These are phyloP conservation scores for Oreotrochilus melanogaster DNA, from an alignment of 2,113 vertebrate genomes.

Conservation along the genomic window DNA sequence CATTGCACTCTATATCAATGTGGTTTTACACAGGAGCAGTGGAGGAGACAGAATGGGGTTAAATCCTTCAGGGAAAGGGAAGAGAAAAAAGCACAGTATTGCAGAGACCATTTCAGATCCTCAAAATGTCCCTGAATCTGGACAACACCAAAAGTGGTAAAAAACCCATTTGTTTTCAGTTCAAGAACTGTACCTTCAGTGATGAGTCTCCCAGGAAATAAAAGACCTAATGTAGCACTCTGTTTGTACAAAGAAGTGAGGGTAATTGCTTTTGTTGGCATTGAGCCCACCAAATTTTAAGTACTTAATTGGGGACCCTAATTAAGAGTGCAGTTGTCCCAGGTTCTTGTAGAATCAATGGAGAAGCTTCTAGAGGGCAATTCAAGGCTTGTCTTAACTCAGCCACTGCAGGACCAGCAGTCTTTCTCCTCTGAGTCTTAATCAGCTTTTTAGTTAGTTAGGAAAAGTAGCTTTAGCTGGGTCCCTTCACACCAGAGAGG, in stretches of 20 bases:
- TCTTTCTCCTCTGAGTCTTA: not conserved
- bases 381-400: not conserved
- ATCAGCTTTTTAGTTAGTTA: not conserved
- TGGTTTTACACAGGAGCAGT: not conserved
- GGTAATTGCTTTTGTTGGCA: not conserved
- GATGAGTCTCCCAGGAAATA: not conserved
- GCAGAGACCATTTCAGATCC: not conserved
- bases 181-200: not conserved
- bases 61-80: not conserved
- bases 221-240: not conserved
- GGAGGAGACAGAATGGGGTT: not conserved
- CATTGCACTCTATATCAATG: not conserved
- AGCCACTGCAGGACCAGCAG: not conserved
- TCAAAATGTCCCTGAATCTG: not conserved
- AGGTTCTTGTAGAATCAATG: not conserved
- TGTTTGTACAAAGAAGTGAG: not conserved
- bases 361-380: not conserved
- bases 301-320: constrained; percentile 9
- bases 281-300: constrained; percentile 12
- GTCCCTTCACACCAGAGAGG: not conserved
- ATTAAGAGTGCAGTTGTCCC: not conserved
- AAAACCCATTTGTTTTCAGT: not conserved
- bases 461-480: not conserved
- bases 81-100: not conserved
- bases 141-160: not conserved